Percentiles rank a stretch among this genome's conserved stretches.
Evolutionary conservation across 2,797 vertebrate species (phyloP).

Genomic region (Pteropus rufus): DNA sequence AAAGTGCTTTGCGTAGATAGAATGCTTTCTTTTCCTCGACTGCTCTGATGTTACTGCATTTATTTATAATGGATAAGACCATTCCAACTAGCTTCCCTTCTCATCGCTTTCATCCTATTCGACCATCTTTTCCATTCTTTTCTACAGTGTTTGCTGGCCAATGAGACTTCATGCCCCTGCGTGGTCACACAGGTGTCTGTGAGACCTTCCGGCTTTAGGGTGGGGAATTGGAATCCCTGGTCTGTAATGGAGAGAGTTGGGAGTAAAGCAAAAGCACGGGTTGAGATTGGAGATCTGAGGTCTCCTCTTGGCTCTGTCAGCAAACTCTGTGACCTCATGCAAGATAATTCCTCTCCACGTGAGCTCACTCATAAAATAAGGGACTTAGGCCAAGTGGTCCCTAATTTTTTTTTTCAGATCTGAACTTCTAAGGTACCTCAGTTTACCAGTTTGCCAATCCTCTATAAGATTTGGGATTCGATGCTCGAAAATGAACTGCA

Average conservation of each 20-base stretch:
- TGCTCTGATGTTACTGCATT: background rate
- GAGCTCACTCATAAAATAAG: background rate
- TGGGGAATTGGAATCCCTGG: background rate
- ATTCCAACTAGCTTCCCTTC: background rate
- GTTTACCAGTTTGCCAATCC: background rate
- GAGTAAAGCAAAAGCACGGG: background rate
- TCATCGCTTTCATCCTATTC: background rate
- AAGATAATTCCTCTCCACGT: background rate
- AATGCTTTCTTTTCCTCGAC: background rate
- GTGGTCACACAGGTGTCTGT: background rate
- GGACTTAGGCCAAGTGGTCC: background rate
- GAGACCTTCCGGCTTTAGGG: background rate
- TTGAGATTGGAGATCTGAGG: background rate
- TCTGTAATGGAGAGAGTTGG: background rate
- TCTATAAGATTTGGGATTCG: background rate
- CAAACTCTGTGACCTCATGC: background rate
- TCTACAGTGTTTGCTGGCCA: background rate
- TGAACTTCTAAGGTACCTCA: background rate
- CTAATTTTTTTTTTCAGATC: background rate
- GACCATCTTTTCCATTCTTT: background rate
- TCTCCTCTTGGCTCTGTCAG: background rate
- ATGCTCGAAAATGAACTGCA: background rate
- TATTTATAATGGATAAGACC: background rate
- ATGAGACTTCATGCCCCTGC: background rate
- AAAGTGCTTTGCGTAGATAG: conserved; percentile 4